Conservation (phyloP, 2,113 vertebrate species). For the Onychostoma macrolepis region DNA sequence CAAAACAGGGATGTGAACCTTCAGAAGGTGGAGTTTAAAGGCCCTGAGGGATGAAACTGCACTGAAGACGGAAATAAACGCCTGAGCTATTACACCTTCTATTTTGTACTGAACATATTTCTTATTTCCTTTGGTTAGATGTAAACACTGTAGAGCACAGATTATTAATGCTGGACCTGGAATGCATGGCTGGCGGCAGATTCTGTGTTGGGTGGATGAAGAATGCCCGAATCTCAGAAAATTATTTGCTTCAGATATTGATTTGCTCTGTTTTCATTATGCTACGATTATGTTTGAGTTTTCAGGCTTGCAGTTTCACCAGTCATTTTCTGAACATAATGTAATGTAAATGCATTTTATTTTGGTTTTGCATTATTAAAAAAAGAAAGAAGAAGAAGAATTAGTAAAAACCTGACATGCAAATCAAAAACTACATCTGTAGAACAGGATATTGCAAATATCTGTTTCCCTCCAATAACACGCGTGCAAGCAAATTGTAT, state of each 20-base stretch:
- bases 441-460: background rate
- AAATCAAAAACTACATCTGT: background rate
- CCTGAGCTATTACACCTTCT: slow-evolving; percentile 7
- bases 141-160: background rate
- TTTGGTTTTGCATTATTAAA: background rate
- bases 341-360: background rate
- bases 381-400: background rate
- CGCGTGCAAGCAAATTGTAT: background rate
- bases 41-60: background rate
- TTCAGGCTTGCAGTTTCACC: background rate
- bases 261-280: slow-evolving; percentile 24
- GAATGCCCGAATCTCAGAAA: slow-evolving; percentile 8
- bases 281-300: background rate
- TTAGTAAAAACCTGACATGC: background rate
- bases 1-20: background rate
- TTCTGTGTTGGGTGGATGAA: background rate
- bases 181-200: slow-evolving; percentile 5
- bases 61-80: background rate
- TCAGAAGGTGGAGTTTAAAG: background rate
- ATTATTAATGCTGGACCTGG: slow-evolving; percentile 22
- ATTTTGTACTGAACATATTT: slow-evolving; percentile 24
- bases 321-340: background rate
- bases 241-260: slow-evolving; percentile 18
- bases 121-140: slow-evolving; percentile 18
- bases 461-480: background rate